phyloP scores from a whole-genome alignment of 1,140 invertebrate genomes.

The Zaprionus inermis region DNA sequence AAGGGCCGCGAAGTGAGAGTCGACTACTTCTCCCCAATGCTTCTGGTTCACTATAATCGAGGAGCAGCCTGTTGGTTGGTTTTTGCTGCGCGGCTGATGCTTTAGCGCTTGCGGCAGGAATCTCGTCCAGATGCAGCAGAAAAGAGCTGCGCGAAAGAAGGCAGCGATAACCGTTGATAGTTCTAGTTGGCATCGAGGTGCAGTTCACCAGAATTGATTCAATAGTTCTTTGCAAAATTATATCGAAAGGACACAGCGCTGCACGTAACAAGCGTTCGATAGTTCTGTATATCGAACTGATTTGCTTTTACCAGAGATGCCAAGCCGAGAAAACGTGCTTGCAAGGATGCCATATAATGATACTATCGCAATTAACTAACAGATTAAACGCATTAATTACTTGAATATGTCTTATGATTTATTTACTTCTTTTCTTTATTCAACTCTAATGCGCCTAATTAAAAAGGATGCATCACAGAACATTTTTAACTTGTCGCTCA shows the following conservation, averaged over 20 bases:
- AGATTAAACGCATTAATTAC: background rate
- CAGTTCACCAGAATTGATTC: too few relatives aligned
- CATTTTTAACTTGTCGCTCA: constrained; percentile 10
- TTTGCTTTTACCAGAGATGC: background rate
- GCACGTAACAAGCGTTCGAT: background rate
- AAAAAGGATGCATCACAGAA: constrained; percentile 4
- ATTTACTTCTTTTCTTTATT: background rate
- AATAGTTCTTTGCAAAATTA: too few relatives aligned
- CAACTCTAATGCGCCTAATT: background rate
- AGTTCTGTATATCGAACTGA: background rate
- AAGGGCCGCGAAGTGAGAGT: background rate
- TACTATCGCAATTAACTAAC: background rate
- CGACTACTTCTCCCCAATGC: constrained; percentile 79
- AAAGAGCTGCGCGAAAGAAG: constrained; percentile 88
- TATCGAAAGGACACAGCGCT: too few relatives aligned
- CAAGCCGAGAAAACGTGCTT: background rate
- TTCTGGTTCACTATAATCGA: constrained; percentile 90
- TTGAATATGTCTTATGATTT: background rate
- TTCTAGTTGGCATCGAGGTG: too few relatives aligned
- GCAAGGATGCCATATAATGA: background rate
- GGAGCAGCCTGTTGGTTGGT: constrained; percentile 90
- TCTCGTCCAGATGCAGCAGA: constrained; percentile 92
- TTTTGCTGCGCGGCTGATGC: constrained; percentile 83
- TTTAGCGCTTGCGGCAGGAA: constrained; percentile 87
- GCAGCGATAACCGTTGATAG: background rate